Conservation (phyloP, 1,140 invertebrate species). For the Tetraneura akinire region DNA sequence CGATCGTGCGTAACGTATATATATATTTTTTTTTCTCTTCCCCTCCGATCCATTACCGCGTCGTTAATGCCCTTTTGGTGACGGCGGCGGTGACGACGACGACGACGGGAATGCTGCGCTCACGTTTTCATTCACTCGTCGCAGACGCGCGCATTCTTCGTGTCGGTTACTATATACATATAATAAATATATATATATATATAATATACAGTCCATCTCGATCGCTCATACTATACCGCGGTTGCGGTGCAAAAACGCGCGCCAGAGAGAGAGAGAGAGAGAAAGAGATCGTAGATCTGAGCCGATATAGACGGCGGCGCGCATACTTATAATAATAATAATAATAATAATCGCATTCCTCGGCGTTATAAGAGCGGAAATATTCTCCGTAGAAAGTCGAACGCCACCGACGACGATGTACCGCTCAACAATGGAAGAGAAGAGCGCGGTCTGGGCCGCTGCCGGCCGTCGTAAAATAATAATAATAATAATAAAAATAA, state of each 20-base stretch:
- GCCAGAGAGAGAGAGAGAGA: background rate
- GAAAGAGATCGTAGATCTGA: background rate
- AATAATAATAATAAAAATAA: too few relatives aligned
- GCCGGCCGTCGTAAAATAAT: too few relatives aligned
- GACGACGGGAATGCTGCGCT: slow-evolving; percentile 23
- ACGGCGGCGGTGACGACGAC: background rate
- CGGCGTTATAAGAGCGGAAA: slow-evolving; percentile 46
- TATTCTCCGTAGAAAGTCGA: slow-evolving; percentile 48
- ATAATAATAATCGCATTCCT: slow-evolving; percentile 31
- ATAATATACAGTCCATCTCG: too few relatives aligned
- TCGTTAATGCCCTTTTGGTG: slow-evolving; percentile 30
- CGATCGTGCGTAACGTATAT: too few relatives aligned
- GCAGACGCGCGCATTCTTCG: background rate
- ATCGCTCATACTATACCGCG: too few relatives aligned
- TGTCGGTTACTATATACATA: too few relatives aligned
- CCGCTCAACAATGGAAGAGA: slow-evolving; percentile 9
- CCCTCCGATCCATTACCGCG: background rate
- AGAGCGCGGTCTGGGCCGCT: background rate
- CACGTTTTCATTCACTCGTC: slow-evolving; percentile 35
- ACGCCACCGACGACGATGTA: background rate
- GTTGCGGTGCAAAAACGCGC: too few relatives aligned
- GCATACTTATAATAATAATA: background rate
- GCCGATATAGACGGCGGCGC: background rate
- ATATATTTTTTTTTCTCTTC: background rate
- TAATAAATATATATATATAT: too few relatives aligned